Evolutionary conservation across 1,140 invertebrate species (phyloP), one percentile per base, ranked within the genome.

Genomic region (Holcopasites calliopsidis): DNA sequence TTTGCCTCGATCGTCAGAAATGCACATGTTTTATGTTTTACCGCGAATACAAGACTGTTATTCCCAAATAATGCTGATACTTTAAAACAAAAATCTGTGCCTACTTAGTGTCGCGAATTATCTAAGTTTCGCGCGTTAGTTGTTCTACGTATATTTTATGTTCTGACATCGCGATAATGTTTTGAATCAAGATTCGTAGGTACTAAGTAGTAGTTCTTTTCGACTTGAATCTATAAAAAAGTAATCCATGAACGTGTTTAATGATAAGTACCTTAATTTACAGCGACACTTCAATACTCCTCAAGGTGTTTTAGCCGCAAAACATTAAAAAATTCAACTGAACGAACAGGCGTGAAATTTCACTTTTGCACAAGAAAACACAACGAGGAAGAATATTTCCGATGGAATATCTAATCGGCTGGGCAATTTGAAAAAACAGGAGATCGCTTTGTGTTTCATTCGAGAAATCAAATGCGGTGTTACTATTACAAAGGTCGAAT

Each of bases 381-480:
- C 3, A 11, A 42, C 11, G 16, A 66, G 23, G 11, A 44, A 58
- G 31, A 38, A 28, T 16, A 5, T 8, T 61, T 40, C 21, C n/a
- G 21, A 21, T 26, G 18, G 23, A 26, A 6, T 21, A 5, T n/a
- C 4, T 73, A 18, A 44, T 6, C 21, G 35, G 8, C n/a, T n/a
- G n/a, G n/a, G n/a, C n/a, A n/a, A 8, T 55, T 21, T 16, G 11
- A 52, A 44, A 11, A 3, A 31, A 28, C 28, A 10, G 31, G 8
- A 44, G 7, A 18, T n/a, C 28, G 54, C 10, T 44, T 61, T 52
- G 16, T 49, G 13, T 58, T 42, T 52, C 4, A 57, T n/a, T 52
- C 18, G 7, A 40, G 1, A 55, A 47, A n/a, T n/a, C n/a, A n/a
- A n/a, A n/a, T n/a, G 49, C 50, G 44, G 80, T 35, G 35, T 49